Evolutionary conservation across 2,888 invertebrate species (phyloP), one percentile per base, ranked within the genome.

Genomic region (Acronicta aceris): DNA sequence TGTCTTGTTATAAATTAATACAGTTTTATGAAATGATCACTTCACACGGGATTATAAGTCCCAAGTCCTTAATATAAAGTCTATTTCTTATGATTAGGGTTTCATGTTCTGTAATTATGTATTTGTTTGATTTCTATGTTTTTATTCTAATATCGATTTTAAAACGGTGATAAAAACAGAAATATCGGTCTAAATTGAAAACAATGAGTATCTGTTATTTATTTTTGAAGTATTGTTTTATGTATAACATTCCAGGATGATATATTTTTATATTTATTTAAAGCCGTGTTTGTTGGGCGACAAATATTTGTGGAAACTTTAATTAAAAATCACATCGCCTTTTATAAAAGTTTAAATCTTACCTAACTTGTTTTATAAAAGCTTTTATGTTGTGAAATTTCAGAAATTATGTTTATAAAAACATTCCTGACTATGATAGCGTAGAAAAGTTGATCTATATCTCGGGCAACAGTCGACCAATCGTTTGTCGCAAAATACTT

Each of bases 201-300:
- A 15, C 55, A 62, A 49, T 67, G 45, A 50, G 21, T 47, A 40
- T 3, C 3, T 42, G 54, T 62, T 59, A 72, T 71, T 70, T 73
- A 76, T 78, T 76, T 78, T 76, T 78, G 76, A 71, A 30, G 45
- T 63, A 72, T 71, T 73, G 55, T 70, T 72, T 59, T 82, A 79
- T 78, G 45, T 76, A 61, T 69, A 17, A 78, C 84, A 83, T 83
- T 83, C 82, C 84, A 81, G 68, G 76, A 61, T 61, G 51, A 73
- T 71, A 57, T 70, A 64, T 74, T 71, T 72, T 76, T 68, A 52
- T 76, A 73, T 69, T 56, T 71, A 73, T 74, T 74, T 75, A 68
- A 61, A 50, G 16, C 40, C 47, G 21, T 50, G n/a, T 51, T 51
- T 5, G 30, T 9, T 62, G 17, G 16, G 53, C 36, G 54, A 46